Evolutionary conservation across 2,888 invertebrate species (phyloP), one percentile per base, ranked within the genome.

Genomic region (Cryptosula pallasiana): DNA sequence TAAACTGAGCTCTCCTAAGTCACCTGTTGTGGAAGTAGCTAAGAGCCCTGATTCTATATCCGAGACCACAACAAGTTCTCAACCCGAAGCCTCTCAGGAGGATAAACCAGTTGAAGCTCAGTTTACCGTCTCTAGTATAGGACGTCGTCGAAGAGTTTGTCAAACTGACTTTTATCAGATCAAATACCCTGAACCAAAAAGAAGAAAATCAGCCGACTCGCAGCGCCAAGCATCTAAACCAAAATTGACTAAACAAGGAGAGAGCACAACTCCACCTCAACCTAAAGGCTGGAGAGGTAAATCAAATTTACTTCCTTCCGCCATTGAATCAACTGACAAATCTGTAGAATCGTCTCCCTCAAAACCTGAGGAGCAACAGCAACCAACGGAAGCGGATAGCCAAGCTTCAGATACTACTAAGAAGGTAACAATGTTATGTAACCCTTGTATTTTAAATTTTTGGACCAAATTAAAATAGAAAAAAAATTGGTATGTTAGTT

Each of bases 151-250:
- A 3, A 63, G 32, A 27, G 32, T 63, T 9, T 29, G 32, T n/a
- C 63, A 63, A 63, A 63, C 63, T 13, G 27, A 63, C 29, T 63
- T 63, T 32, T 63, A 13, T n/a, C 63, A 34, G n/a, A 32, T 63
- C 5, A 32, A 29, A 16, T 63, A 63, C 32, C 63, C 63, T 63
- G 25, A 63, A 32, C 63, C 63, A 63, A 63, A 63, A 32, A 20
- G 63, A 9, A 63, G 32, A 63, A 63, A 63, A 34, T 27, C 5
- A 32, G 63, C 9, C 25, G 63, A 63, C 9, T n/a, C 27, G 2
- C 5, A 13, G 32, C 16, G 27, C 9, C 27, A 16, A 25, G 27
- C 20, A 13, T 45, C 13, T 29, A 63, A 63, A 32, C 9, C 63
- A 2, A 63, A 63, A 32, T 2, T 13, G 63, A 9, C 32, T 5